Base-by-base conservation (phyloP, 2,113 vertebrate species). In the Acanthisitta chloris region DNA sequence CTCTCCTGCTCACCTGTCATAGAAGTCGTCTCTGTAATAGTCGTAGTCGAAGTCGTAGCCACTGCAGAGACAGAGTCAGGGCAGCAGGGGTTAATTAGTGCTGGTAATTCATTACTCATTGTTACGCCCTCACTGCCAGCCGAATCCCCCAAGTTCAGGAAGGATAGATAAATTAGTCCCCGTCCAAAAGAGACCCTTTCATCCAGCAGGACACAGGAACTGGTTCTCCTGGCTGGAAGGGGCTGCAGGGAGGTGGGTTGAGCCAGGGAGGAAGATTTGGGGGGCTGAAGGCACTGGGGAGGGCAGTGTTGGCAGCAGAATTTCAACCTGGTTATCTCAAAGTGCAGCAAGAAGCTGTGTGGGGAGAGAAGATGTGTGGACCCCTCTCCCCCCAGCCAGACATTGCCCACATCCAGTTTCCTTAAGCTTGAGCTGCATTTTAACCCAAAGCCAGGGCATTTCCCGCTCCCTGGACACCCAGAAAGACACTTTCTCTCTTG, bases 11-110 rank as follows among this genome's bases (percentile, higher is more conserved):
- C 94, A 99, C 99, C 99, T 99, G 97, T 98, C 98, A 14, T 99
- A 99, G 97, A 99, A 99, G 94, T 99, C 98, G 14, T 99, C 98
- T 97, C 98, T 98, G 98, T 98, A 99, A 97, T 98, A 99, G 94
- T 99, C 99, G 33, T 98, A 99, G 97, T 98, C 98, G 80, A 99
- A 98, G 90, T 99, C 99, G 34, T 99, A 99, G 83, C 99, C 98
- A 14, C 99, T 99, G 97, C 88, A 84, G 96, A 97, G 93, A 97
- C 89, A 98, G 94, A 94, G 94, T 38, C 80, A 84, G 95, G 93
- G 92, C 31, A 38, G 12, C 42, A 23, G 0, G 5, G 49, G 66
- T 94, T 89, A 90, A 73, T 78, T 40, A 86, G 11, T 11, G 64
- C 61, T 52, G 76, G 29, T 8, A 57, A 52, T 71, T 86, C 66